A percentile compares a stretch with the other conserved stretches of the same genome.
Conservation (phyloP, 2,888 invertebrate genomes). For the Andrena marginata region DNA sequence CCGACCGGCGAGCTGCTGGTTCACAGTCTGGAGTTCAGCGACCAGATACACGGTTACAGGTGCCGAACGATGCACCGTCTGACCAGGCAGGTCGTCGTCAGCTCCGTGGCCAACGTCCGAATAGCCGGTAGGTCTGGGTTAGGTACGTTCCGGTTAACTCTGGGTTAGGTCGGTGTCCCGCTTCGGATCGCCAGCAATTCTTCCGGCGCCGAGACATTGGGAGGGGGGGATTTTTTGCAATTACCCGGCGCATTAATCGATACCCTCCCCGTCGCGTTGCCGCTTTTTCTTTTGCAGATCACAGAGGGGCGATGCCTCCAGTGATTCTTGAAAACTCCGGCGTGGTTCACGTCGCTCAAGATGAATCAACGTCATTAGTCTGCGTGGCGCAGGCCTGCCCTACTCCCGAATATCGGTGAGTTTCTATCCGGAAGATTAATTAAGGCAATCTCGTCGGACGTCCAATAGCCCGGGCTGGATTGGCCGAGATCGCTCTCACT, state of each 20-base stretch:
- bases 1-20: constrained; percentile 91
- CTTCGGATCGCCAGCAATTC: neutral
- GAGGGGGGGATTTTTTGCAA: constrained; percentile 16
- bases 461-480: constrained; percentile 5
- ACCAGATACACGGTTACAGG: constrained; percentile 90
- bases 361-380: constrained; percentile 90
- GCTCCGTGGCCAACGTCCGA: constrained; percentile 89
- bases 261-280: neutral
- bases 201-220: neutral
- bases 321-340: constrained; percentile 90
- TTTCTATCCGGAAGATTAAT: constrained; percentile 53
- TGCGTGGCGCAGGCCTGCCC: constrained; percentile 94
- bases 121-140: constrained; percentile 87
- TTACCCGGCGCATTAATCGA: constrained; percentile 23
- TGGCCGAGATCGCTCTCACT: neutral
- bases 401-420: constrained; percentile 91
- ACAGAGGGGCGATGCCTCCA: constrained; percentile 90
- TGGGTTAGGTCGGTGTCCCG: no score
- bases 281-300: constrained; percentile 86
- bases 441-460: constrained; percentile 21
- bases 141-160: no score
- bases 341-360: constrained; percentile 90
- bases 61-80: constrained; percentile 91
- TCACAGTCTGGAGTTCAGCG: constrained; percentile 91
- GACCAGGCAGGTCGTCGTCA: constrained; percentile 90